Base-by-base conservation (phyloP, 2,888 invertebrate species). In the Sphecodes monilicornis region DNA sequence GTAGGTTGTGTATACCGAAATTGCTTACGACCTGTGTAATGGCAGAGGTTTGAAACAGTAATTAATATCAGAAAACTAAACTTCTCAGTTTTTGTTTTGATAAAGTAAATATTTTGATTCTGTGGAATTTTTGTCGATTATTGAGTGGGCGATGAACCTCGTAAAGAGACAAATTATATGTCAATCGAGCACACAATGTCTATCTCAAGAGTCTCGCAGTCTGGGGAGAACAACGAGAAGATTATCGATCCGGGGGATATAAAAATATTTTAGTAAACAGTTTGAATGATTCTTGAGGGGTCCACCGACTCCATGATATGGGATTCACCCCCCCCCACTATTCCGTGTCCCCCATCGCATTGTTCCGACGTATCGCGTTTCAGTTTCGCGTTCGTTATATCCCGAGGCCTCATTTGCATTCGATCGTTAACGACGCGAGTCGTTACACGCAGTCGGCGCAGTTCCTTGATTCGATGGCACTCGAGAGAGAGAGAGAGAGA, bases 381-480 rank as follows among this genome's bases (percentile, higher is more conserved):
- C 71, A 50, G 50, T n/a, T 50, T 50, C n/a, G 66, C 50, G 86
- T 76, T 86, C 78, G 57, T 86, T 86, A 76, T 82, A 72, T 76
- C 46, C 57, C 57, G 50, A 26, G 26, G 43, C 46, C 50, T 32
- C 77, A 68, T 75, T 78, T 57, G 80, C 72, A 77, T 76, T 41
- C 74, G 75, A 69, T 78, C 82, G 84, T 74, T 87, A 88, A 84
- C 70, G 85, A 88, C 78, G 76, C 80, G 76, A 57, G 71, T 87
- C 77, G 83, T 89, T 86, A 87, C 72, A 64, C 74, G 64, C 70
- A 43, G 85, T 74, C 75, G 43, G 70, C 79, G 64, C 77, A 43
- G 60, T 80, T 82, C 70, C 81, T 70, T 43, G 76, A 68, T 79
- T 89, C 86, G 84, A 89, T 85, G 80, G 76, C 64, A 87, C 82